phyloP scores from a whole-genome alignment of 2,797 vertebrate species.

The Paguma larvata region DNA sequence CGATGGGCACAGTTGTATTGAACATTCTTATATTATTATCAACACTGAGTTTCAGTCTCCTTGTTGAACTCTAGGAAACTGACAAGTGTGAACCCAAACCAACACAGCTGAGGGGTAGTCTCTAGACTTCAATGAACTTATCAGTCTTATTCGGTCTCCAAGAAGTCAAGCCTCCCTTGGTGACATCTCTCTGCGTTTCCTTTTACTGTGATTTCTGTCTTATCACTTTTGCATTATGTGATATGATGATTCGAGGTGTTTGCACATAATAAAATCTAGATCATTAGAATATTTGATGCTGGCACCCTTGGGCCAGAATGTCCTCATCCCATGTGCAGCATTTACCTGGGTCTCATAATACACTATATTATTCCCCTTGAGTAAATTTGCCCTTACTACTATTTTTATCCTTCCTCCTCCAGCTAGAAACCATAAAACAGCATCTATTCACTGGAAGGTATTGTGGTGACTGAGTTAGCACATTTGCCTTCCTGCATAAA shows the following conservation, averaged over 20 bases:
- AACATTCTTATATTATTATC: background rate
- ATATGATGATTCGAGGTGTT: background rate
- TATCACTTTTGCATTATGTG: background rate
- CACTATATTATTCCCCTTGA: background rate
- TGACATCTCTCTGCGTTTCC: background rate
- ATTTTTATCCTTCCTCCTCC: background rate
- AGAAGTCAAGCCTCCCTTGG: background rate
- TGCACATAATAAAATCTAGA: background rate
- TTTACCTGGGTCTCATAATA: background rate
- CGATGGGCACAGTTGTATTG: accelerated
- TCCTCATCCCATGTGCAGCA: background rate
- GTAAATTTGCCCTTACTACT: background rate
- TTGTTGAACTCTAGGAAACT: background rate
- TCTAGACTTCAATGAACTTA: background rate
- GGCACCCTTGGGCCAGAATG: background rate
- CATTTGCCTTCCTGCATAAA: background rate
- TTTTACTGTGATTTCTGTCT: background rate
- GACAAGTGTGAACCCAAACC: background rate
- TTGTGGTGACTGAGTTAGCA: background rate
- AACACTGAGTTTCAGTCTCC: background rate
- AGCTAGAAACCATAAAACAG: background rate
- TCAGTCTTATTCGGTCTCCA: background rate
- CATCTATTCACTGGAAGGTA: conserved; percentile 5
- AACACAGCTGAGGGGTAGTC: background rate
- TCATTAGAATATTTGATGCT: background rate